A percentile compares a stretch with the other conserved stretches of the same genome.
These are phyloP conservation scores for Euproctis similis DNA, from an alignment of 2,888 invertebrate genomes.

Conservation along the genomic window DNA sequence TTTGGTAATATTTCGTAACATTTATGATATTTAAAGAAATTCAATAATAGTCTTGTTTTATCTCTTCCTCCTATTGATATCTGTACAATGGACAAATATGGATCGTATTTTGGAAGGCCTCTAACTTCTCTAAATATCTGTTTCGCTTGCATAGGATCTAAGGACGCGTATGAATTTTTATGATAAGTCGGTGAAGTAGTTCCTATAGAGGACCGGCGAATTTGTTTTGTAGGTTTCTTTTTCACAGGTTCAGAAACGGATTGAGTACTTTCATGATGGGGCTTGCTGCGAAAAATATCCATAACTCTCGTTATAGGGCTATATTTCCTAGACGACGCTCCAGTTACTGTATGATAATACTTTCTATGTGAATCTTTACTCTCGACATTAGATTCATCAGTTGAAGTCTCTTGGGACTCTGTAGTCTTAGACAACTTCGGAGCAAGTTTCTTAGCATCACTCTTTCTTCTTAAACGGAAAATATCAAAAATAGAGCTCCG, in stretches of 20 bases:
- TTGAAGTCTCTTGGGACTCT: constrained; percentile 49
- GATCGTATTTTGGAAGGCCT: constrained; percentile 66
- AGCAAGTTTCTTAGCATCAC: constrained; percentile 62
- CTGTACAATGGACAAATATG: constrained; percentile 69
- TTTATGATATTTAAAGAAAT: constrained; percentile 70
- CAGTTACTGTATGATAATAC: constrained; percentile 71
- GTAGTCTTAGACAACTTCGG: constrained; percentile 40
- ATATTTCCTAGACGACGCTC: constrained; percentile 63
- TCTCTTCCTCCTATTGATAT: constrained; percentile 68
- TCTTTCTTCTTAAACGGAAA: constrained; percentile 65
- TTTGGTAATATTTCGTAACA: constrained; percentile 70
- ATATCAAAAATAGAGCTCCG: constrained; percentile 71
- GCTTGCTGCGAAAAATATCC: constrained; percentile 67
- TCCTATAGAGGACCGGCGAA: constrained; percentile 62
- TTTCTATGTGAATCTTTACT: constrained; percentile 64
- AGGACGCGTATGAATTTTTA: constrained; percentile 66
- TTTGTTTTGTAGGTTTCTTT: constrained; percentile 54
- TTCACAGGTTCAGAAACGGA: constrained; percentile 43
- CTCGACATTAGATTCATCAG: constrained; percentile 45
- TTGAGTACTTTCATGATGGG: constrained; percentile 48
- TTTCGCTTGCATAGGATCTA: constrained; percentile 65
- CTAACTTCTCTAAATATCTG: constrained; percentile 67
- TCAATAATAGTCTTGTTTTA: constrained; percentile 62
- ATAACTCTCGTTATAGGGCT: constrained; percentile 70
- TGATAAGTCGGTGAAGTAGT: constrained; percentile 69